Evolutionary conservation across 2,113 vertebrate species (phyloP), one percentile per base, ranked within the genome.

Genomic region (Larimichthys crocea): DNA sequence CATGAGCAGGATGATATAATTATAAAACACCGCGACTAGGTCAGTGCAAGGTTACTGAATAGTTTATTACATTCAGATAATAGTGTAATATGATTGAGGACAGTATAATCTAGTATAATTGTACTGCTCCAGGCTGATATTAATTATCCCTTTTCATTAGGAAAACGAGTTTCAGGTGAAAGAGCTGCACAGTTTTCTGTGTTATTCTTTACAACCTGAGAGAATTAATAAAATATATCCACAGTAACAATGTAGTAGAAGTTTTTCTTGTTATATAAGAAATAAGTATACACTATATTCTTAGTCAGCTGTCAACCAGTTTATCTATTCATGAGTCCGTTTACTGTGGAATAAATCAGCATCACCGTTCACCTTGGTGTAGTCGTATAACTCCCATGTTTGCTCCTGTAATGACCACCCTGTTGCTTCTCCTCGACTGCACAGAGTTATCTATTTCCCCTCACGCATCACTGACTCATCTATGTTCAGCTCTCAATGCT

Each of bases 401-500:
- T 55, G 53, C 35, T 55, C 2, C 17, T 80, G 69, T 11, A 83
- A 56, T 19, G 46, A 64, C n/a, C 26, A 0, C 31, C 1, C 6
- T 42, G 61, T 14, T 72, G 48, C 35, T 74, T 15, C 56, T 84
- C 62, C 24, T 62, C 5, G 5, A 55, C 20, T 71, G 2, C 9
- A 62, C 26, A 20, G 29, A 59, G 19, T 64, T 75, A 26, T 67
- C 19, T 1, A 16, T 61, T 62, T 4, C 26, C 70, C 49, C n/a
- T 64, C 57, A 16, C 29, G 46, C 62, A 12, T 79, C 59, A 83
- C 83, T 78, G 70, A 50, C 55, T 70, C 22, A 24, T 80, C 42
- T 44, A 56, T 68, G 68, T 67, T 70, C 74, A 66, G 40, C 69
- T 71, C 10, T 17, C 10, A 1, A 8, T 74, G 31, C 26, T 68